These are phyloP conservation scores for Papilio glaucus DNA, from an alignment of 1,140 invertebrate species.

Conservation along the genomic window DNA sequence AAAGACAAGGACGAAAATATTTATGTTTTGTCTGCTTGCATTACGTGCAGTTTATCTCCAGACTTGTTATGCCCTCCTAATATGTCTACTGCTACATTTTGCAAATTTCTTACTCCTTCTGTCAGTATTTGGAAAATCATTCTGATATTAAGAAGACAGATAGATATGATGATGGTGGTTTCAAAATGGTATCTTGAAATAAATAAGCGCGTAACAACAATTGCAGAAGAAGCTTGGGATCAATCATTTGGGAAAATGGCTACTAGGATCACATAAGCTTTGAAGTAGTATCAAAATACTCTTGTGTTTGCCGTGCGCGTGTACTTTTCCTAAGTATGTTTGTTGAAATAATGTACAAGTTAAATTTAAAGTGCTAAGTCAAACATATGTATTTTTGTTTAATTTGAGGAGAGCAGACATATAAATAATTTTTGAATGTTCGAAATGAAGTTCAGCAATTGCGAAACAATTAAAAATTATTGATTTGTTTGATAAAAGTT, in stretches of 20 bases:
- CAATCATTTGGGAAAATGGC: conserved; percentile 2
- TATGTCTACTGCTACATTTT: conserved; percentile 28
- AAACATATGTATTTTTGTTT: background rate
- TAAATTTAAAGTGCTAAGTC: background rate
- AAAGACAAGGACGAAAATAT: conserved; percentile 16
- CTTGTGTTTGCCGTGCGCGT: background rate
- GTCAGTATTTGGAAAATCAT: background rate
- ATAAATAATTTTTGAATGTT: background rate
- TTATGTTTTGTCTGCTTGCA: background rate
- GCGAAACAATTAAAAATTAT: conserved; percentile 5
- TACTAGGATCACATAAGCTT: conserved; percentile 14
- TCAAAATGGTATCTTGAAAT: background rate
- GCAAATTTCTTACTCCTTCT: conserved; percentile 28
- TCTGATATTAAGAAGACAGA: too few species aligned
- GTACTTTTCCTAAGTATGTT: background rate
- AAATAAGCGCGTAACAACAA: background rate
- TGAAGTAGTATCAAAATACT: background rate
- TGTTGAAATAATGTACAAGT: background rate
- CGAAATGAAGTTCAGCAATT: background rate
- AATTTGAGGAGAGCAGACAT: background rate
- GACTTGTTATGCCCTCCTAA: background rate
- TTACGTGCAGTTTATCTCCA: conserved; percentile 16
- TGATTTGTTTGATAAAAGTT: conserved; percentile 12
- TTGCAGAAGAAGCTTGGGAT: conserved; percentile 2
- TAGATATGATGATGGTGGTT: too few species aligned